Evolutionary conservation across 2,113 vertebrate genomes (phyloP).

Genomic region (Mystacornis crossleyi): DNA sequence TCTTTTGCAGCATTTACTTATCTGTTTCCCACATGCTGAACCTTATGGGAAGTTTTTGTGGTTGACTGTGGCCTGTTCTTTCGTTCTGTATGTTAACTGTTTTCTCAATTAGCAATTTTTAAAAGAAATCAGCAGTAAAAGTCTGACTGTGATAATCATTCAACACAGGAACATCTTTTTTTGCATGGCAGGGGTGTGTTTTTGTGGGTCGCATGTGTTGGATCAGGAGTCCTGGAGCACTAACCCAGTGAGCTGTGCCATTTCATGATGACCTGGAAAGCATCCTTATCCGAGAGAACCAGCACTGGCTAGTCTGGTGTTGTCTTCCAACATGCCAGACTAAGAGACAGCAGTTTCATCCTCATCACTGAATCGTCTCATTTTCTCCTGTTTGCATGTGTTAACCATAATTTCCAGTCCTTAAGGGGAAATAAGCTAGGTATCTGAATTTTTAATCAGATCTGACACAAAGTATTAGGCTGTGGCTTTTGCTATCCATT

Average conservation of each 20-base stretch:
- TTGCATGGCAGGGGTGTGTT: rapidly evolving
- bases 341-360: neutral
- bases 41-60: conserved; percentile 45
- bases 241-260: neutral
- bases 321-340: neutral
- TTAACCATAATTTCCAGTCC: neutral
- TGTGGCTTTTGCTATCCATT: neutral
- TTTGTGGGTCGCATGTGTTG: rapidly evolving
- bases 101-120: neutral
- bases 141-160: neutral
- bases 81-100: neutral
- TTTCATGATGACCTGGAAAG: neutral
- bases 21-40: conserved; percentile 57
- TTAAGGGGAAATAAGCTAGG: neutral
- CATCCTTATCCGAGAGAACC: neutral
- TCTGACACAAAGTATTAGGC: neutral
- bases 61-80: conserved; percentile 9
- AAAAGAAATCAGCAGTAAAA: neutral
- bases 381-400: neutral
- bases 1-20: conserved; percentile 10
- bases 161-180: neutral
- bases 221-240: neutral
- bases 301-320: rapidly evolving
- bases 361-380: neutral
- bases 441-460: neutral